Conservation (phyloP, 2,888 invertebrate species). For the Eubasilissa splendida region DNA sequence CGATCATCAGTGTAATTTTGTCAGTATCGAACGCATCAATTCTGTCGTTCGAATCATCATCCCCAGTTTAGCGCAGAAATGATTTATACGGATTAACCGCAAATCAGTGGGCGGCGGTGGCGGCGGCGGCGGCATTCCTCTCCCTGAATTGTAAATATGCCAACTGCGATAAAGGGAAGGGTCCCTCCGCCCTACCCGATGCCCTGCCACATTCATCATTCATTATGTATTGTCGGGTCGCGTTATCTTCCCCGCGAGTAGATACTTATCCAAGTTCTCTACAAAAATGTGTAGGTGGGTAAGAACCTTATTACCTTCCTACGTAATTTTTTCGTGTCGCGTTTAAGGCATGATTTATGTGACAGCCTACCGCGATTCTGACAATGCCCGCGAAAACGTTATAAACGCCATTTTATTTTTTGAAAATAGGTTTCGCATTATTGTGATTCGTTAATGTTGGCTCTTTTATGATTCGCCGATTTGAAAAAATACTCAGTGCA, state of each 20-base stretch:
- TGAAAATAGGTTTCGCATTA: constrained; percentile 6
- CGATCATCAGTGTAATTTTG: too few species aligned
- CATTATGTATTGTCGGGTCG: constrained; percentile 44
- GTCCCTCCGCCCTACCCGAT: constrained; percentile 33
- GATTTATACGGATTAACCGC: constrained; percentile 51
- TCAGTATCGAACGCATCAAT: background rate
- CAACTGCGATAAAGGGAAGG: constrained; percentile 36
- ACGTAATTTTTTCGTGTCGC: constrained; percentile 23
- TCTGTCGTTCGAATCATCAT: background rate
- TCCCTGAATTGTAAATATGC: constrained; percentile 47
- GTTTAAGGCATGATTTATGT: constrained; percentile 46
- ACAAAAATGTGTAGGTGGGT: too few species aligned
- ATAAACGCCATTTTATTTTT: constrained; percentile 29
- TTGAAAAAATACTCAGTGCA: too few species aligned
- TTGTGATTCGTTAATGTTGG: constrained; percentile 29
- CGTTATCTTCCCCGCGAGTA: constrained; percentile 36
- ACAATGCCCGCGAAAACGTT: constrained; percentile 19
- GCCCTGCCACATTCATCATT: constrained; percentile 50
- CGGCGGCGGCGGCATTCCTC: constrained; percentile 26
- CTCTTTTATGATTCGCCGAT: constrained; percentile 11
- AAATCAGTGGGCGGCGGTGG: constrained; percentile 30
- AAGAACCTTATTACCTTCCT: background rate
- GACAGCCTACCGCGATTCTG: constrained; percentile 23
- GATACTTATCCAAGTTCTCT: background rate
- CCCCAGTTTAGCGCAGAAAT: constrained; percentile 4